Evolutionary conservation across 2,797 vertebrate genomes (phyloP).

Genomic region (Phataginus tricuspis): DNA sequence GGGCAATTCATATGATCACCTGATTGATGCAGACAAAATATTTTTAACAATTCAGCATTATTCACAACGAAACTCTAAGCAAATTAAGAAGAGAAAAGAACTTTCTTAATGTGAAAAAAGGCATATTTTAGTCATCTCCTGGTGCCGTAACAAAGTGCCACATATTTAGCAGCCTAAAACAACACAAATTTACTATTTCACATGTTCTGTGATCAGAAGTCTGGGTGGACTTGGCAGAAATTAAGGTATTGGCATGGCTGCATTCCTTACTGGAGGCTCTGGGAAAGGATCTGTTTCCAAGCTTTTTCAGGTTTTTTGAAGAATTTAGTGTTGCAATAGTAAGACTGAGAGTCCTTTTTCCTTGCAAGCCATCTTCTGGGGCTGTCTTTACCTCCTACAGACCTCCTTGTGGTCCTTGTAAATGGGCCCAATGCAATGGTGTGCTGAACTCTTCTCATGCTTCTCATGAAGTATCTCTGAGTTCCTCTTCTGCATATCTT

Average conservation of each 20-base stretch:
- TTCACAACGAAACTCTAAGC: background rate
- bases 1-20: background rate
- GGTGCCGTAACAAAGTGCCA: background rate
- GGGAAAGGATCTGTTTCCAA: background rate
- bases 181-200: background rate
- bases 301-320: background rate
- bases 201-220: background rate
- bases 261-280: background rate
- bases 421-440: background rate
- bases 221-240: background rate
- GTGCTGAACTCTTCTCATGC: background rate
- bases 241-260: background rate
- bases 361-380: background rate
- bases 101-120: background rate
- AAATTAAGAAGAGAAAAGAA: constrained; percentile 5
- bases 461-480: background rate
- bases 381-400: background rate
- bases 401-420: background rate
- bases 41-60: background rate
- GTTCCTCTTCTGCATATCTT: background rate
- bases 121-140: background rate
- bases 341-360: background rate
- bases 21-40: background rate
- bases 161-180: background rate
- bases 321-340: background rate